Evolutionary conservation across 1,140 invertebrate species (phyloP).

Genomic region (Vollenhovia emeryi): DNA sequence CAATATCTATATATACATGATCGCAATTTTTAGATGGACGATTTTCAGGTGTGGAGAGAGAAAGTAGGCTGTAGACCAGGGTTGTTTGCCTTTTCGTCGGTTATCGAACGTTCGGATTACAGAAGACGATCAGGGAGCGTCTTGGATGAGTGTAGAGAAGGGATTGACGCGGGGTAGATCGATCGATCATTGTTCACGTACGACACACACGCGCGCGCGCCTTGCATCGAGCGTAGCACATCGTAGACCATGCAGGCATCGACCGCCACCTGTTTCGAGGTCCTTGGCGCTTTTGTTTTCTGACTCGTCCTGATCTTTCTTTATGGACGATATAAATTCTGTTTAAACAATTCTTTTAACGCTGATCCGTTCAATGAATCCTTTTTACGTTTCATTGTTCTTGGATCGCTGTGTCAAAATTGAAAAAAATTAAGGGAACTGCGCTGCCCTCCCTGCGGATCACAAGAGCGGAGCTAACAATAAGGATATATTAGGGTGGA

Average conservation of each 20-base stretch:
- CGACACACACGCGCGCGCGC: background rate
- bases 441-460: background rate
- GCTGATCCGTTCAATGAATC: slow-evolving; percentile 60
- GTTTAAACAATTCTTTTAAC: slow-evolving; percentile 66
- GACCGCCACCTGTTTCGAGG: slow-evolving; percentile 63
- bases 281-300: slow-evolving; percentile 43
- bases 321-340: slow-evolving; percentile 58
- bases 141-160: slow-evolving; percentile 20
- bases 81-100: slow-evolving; percentile 51
- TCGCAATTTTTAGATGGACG: background rate
- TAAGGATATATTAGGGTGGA: background rate
- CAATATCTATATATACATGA: background rate
- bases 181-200: slow-evolving; percentile 63
- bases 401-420: slow-evolving; percentile 44
- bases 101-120: slow-evolving; percentile 58
- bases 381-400: slow-evolving; percentile 55
- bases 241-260: slow-evolving; percentile 28
- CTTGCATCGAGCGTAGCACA: slow-evolving; percentile 6
- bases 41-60: background rate
- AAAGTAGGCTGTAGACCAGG: background rate
- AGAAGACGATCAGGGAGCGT: slow-evolving; percentile 52
- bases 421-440: background rate
- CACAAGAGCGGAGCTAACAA: background rate
- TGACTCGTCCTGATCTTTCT: slow-evolving; percentile 31
- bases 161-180: slow-evolving; percentile 55